Evolutionary conservation across 1,140 invertebrate species (phyloP).

Genomic region (Apis laboriosa): DNA sequence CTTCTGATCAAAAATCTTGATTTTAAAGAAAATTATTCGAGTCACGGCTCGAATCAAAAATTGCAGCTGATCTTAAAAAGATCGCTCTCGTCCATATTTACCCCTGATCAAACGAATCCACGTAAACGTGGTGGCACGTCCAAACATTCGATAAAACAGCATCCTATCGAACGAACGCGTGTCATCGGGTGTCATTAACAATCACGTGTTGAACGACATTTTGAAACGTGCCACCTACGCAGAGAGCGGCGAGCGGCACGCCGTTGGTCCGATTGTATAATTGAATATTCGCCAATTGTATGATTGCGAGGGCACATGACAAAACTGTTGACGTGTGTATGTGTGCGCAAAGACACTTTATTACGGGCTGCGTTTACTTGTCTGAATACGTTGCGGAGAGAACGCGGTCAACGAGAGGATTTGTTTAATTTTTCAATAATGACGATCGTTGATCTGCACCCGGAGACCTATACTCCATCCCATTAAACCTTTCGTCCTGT

Average conservation of each 20-base stretch:
- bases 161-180: conserved; percentile 37
- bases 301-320: conserved; percentile 78
- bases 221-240: conserved; percentile 58
- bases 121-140: neutral
- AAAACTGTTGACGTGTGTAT: conserved; percentile 67
- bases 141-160: conserved; percentile 12
- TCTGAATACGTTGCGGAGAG: conserved; percentile 35
- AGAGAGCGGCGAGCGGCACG: conserved; percentile 35
- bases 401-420: conserved; percentile 46
- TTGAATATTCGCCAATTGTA: conserved; percentile 80
- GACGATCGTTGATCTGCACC: conserved; percentile 23
- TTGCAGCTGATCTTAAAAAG: too few species aligned
- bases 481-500: neutral
- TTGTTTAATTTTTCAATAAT: conserved; percentile 52
- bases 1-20: too few species aligned
- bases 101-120: neutral
- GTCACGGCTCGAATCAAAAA: too few species aligned
- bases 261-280: conserved; percentile 77
- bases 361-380: conserved; percentile 42
- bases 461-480: neutral
- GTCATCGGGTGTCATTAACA: conserved; percentile 48
- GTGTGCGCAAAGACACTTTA: conserved; percentile 48
- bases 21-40: too few species aligned
- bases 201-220: conserved; percentile 56
- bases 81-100: neutral